Evolutionary conservation across 1,140 invertebrate species (phyloP), one percentile per base, ranked within the genome.

Genomic region (Dinoponera quadriceps): DNA sequence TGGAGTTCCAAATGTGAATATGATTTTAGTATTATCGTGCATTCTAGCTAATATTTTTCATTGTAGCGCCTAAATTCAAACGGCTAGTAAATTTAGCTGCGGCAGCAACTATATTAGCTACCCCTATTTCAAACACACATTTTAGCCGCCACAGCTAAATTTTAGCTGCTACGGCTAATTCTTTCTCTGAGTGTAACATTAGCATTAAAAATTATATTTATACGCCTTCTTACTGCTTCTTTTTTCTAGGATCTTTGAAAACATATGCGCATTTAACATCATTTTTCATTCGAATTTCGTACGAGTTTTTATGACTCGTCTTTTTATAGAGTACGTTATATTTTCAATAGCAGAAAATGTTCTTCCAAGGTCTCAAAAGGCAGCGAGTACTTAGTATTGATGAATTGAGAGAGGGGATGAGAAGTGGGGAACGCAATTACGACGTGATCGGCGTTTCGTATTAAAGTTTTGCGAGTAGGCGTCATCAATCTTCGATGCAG

Each of bases 281-380:
- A 73, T 55, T 73, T n/a, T 59, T 73, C 18, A 60, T 74, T 74
- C 18, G 27, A 48, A 27, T 22, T 44, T 60, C 27, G 18, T 59
- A 73, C 44, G 18, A 57, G 38, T 0, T 60, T 44, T 63, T 29
- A 38, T 14, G 59, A 29, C 5, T 16, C 38, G 11, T 44, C 20
- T n/a, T 75, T 38, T 18, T 9, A 63, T 22, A 7, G 48, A 63
- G 14, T 44, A 44, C 14, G 38, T 74, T 33, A 51, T 33, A 51
- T 75, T 48, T 74, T 9, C 60, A 33, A 73, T 73, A 73, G 44
- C 27, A 51, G 29, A 51, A 77, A 22, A 65, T 65, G 60, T 44
- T 77, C 73, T 65, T 77, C 73, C 60, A 65, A 75, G n/a, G 14
- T 77, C 33, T 48, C 29, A 22, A 20, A 33, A 33, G 20, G 16